Base-by-base conservation (phyloP, 2,113 vertebrate species). In the Labeo catla region DNA sequence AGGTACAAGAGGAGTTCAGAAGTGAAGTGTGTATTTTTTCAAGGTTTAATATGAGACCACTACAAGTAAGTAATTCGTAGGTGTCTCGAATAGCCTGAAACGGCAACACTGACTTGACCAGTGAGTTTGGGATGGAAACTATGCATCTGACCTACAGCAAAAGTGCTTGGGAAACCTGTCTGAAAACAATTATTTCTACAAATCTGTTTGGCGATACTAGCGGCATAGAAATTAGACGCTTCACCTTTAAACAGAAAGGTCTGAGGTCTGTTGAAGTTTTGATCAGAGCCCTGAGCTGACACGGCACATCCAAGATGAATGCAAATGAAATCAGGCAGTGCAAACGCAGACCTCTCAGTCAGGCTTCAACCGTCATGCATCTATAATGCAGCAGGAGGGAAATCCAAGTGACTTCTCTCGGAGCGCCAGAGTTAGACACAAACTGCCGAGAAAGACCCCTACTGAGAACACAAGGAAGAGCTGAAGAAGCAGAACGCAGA, bases 271-370 rank as follows among this genome's bases (percentile, higher is more conserved):
- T 80, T 59, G 68, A 10, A 16, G 88, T 73, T 59, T 89, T 92
- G 91, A 90, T 89, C 90, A 84, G 88, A 91, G 89, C 89, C 83
- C 89, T 15, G 45, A 74, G 89, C 84, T 91, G 89, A 91, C 85
- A 85, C 66, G 6, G 47, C 86, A 79, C 73, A 81, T 50, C n/a
- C 19, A 86, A 36, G 86, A 90, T 73, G 90, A 91, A 93, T 91
- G 88, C 88, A 91, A 93, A 94, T 90, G 81, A 82, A 68, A 68
- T 81, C 85, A 84, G 54, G 3, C 82, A 76, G 73, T 70, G 72
- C 59, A 9, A 74, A 23, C 72, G 36, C 49, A 84, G 76, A 86
- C 28, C 43, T 82, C 80, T 83, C 47, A 23, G 47, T 50, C 66
- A 77, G 61, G 50, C 86, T 86, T 76, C 23, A 63, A 81, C 63